Evolutionary conservation across 2,888 invertebrate species (phyloP).

Genomic region (Horisme vitalbata): DNA sequence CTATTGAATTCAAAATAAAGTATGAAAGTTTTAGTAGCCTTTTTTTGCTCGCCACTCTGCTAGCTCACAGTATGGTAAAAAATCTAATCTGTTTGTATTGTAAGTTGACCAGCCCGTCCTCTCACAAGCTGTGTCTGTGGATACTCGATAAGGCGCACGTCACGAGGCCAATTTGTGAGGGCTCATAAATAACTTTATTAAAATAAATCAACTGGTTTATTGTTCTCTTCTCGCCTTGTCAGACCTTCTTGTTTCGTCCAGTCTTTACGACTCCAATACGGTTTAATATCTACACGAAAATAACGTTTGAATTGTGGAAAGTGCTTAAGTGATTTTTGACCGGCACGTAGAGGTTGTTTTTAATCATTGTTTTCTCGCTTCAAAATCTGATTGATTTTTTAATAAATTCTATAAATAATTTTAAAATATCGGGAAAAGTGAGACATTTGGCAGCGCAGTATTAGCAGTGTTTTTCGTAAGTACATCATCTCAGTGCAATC

Average conservation of each 20-base stretch:
- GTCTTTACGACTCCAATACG: slow-evolving; percentile 37
- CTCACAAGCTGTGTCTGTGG: slow-evolving; percentile 25
- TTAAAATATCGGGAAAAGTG: no score
- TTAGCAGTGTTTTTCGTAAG: no score
- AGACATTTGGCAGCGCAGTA: no score
- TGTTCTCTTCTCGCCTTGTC: slow-evolving; percentile 76
- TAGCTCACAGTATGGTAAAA: no score
- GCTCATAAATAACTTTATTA: slow-evolving; percentile 80
- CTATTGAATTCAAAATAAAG: no score
- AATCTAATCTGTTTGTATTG: neutral
- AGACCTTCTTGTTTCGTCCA: slow-evolving; percentile 60
- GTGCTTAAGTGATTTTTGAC: slow-evolving; percentile 6
- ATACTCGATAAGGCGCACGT: slow-evolving; percentile 70
- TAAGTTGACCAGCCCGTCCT: neutral
- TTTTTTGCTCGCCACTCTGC: no score
- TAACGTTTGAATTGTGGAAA: slow-evolving; percentile 8
- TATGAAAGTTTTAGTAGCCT: no score
- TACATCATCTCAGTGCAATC: no score
- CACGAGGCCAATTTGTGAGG: slow-evolving; percentile 76
- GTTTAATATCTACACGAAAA: slow-evolving; percentile 19
- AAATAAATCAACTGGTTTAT: slow-evolving; percentile 78
- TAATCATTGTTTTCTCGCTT: no score
- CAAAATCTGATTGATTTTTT: no score
- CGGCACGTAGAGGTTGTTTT: no score
- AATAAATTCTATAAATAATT: no score